Base-by-base conservation (phyloP, 2,113 vertebrate species). In the Pipra filicauda region DNA sequence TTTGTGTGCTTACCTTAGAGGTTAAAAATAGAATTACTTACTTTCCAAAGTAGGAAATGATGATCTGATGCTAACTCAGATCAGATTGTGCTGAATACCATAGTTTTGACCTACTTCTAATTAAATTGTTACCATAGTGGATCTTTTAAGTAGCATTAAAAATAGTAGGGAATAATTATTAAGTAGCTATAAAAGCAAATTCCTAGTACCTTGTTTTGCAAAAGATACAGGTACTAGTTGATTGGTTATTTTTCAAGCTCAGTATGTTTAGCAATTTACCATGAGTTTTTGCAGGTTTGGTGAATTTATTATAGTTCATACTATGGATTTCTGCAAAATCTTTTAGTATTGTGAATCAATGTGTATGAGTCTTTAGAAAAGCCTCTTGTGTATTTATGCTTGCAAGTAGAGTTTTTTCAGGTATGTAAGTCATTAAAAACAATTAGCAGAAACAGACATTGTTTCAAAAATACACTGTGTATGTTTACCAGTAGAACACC, bases 281-380 rank as follows among this genome's bases (percentile, higher is more conserved):
- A 8, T 21, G 46, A 65, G 6, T 31, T 88, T 76, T 86, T 91
- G 14, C 17, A 44, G 28, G 61, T 85, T 70, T 66, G 21, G 30
- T 80, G 59, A 61, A 28, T 78, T 52, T 37, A 62, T 61, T 81
- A 33, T 20, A 76, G 49, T 52, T 72, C 19, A 59, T 76, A n/a
- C 64, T 81, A 31, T n/a, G 65, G 51, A n/a, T 85, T 85, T 88
- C 83, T 82, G 86, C 66, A 82, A 90, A 95, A 95, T 75, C 22
- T 71, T 85, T 61, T 51, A 87, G 58, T 52, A 37, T 62, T 52
- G 22, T 70, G 71, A 69, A 44, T 87, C 14, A 73, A 7, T 83
- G 23, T 51, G 8, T 84, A 15, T 24, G 6, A 73, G 12, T 76
- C 37, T 77, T 70, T 33, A 62, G 49, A 77, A 81, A 15, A 74